These are phyloP conservation scores for Limnephilus marmoratus DNA, from an alignment of 2,888 invertebrate genomes.

Conservation along the genomic window DNA sequence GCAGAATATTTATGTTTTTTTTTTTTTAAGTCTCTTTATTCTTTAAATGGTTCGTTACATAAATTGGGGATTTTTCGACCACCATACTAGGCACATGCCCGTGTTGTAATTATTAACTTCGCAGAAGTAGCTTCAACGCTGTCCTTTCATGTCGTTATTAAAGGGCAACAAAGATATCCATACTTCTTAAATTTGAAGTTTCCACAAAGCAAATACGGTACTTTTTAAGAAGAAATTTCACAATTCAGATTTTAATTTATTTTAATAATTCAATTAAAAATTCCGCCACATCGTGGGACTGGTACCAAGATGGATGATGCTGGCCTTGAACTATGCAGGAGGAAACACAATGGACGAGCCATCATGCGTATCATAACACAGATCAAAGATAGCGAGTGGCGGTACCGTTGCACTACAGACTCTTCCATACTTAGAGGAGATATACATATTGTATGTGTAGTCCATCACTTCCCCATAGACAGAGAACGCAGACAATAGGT, in stretches of 20 bases:
- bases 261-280: constrained; percentile 32
- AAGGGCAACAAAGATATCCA: background rate
- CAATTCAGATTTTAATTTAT: background rate
- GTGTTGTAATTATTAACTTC: background rate
- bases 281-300: constrained; percentile 28
- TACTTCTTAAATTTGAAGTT: no score
- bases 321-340: constrained; percentile 31
- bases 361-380: constrained; percentile 38
- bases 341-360: constrained; percentile 23
- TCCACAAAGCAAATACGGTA: background rate
- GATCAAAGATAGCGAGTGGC: constrained; percentile 6
- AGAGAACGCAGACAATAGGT: background rate
- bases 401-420: constrained; percentile 30
- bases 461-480: background rate
- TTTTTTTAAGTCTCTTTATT: no score
- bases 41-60: no score
- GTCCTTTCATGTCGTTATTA: background rate
- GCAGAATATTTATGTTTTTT: background rate
- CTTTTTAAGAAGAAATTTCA: background rate
- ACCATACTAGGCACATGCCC: no score
- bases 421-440: background rate
- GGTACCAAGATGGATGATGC: constrained; percentile 3
- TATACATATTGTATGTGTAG: background rate
- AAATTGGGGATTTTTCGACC: no score
- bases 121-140: background rate